Base-by-base conservation (phyloP, 2,888 invertebrate genomes). In the Ceramica pisi region DNA sequence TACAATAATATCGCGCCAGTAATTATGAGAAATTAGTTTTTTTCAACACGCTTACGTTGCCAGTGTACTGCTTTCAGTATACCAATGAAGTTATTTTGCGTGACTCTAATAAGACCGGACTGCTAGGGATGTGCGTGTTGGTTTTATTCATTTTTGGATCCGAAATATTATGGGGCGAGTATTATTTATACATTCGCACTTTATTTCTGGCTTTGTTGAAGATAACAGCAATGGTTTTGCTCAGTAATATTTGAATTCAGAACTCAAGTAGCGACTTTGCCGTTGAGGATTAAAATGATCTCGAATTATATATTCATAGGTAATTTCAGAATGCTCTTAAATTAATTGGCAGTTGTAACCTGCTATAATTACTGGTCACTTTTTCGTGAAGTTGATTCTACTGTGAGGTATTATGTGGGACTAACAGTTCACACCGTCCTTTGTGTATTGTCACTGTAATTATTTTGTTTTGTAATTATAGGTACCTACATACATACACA, bases 41-140 rank as follows among this genome's bases (percentile, higher is more conserved):
- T 87, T 84, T 80, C 80, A 82, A 70, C 83, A 80, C 62, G 68
- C 67, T 80, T 66, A 41, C 31, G 53, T 48, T 26, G 19, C 44
- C 6, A 50, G 77, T 56, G 14, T 64, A 41, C 35, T 53, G 56
- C 26, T 31, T 66, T 60, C 60, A 75, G 86, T 82, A 77, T 69
- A 72, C 84, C 83, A 85, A 91, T 92, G 86, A 91, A 91, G 91
- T 90, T 85, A 92, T 92, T 91, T 92, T 86, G 88, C 91, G 90
- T 91, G 91, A 86, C 85, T 83, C 71, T 86, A 84, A 88, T 87
- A 62, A 70, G 67, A 61, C 50, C 23, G 44, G 51, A 64, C 65
- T 67, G 31, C n/a, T 82, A 82, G 80, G 50, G 83, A 75, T 68
- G 85, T 62, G 59, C 44, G 51, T 60, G 19, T 53, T 19, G 12